Conservation (phyloP, 2,113 vertebrate species). For the Xenopus borealis region DNA sequence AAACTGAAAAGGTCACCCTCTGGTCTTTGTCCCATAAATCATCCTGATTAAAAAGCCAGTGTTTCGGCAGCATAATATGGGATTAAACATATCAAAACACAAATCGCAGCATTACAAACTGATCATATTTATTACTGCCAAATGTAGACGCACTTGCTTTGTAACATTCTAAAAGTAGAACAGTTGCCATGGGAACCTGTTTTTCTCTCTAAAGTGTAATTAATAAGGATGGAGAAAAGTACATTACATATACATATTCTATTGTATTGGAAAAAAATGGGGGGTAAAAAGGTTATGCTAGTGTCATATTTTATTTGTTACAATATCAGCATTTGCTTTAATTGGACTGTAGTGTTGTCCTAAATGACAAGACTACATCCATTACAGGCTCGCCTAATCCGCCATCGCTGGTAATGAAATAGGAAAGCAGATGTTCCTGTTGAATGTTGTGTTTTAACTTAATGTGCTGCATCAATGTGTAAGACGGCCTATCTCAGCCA, state of each 20-base stretch:
- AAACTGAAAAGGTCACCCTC: not conserved
- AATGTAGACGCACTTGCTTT: constrained; percentile 29
- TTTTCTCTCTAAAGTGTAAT: constrained; percentile 44
- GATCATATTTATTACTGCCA: constrained; percentile 42
- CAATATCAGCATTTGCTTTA: not conserved
- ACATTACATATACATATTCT: constrained; percentile 43
- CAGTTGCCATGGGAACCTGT: constrained; percentile 31
- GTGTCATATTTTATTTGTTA: not conserved
- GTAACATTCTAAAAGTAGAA: constrained; percentile 43
- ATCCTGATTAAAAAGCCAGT: constrained; percentile 16
- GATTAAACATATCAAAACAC: constrained; percentile 16
- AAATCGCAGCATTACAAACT: constrained; percentile 16
- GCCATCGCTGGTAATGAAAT: too few relatives aligned
- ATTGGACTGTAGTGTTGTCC: not conserved
- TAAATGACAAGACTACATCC: too few relatives aligned
- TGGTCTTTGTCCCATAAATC: constrained; percentile 10
- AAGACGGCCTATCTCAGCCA: too few relatives aligned
- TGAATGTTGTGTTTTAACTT: too few relatives aligned
- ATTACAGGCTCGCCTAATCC: too few relatives aligned
- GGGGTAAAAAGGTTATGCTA: constrained; percentile 15
- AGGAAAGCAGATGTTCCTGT: too few relatives aligned
- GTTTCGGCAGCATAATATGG: not conserved
- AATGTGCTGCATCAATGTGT: too few relatives aligned
- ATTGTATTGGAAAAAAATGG: constrained; percentile 19
- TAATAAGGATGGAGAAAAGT: constrained; percentile 35